Percentiles rank a stretch among this genome's conserved stretches.
These are phyloP conservation scores for Dryobates pubescens DNA, from an alignment of 2,797 vertebrate species.

Conservation along the genomic window DNA sequence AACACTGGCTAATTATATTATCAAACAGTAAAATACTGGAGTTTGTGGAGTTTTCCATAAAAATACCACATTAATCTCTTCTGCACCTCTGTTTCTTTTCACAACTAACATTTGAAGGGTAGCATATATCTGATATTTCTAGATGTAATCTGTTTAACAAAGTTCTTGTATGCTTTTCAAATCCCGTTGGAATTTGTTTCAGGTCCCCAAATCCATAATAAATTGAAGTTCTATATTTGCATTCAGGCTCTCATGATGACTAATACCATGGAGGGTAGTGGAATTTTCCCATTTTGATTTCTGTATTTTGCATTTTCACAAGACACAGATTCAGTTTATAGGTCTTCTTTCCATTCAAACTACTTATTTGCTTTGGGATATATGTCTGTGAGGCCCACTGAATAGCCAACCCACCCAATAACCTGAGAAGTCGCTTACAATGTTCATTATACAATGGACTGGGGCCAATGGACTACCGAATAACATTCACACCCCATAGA, in stretches of 20 bases:
- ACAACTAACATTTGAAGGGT: constrained; percentile 30
- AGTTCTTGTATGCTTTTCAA: constrained; percentile 47
- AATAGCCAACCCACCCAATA: background rate
- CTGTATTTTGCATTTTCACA: constrained; percentile 27
- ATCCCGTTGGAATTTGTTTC: constrained; percentile 60
- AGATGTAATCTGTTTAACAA: constrained; percentile 40
- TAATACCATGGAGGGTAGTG: constrained; percentile 32
- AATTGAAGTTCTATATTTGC: constrained; percentile 63
- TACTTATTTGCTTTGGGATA: background rate
- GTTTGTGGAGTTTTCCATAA: constrained; percentile 58
- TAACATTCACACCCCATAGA: background rate
- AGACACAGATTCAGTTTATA: background rate
- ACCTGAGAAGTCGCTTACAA: background rate
- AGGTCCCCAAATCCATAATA: constrained; percentile 60
- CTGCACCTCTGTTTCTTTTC: background rate
- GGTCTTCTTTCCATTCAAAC: background rate
- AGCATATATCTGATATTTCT: constrained; percentile 24
- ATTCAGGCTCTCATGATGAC: constrained; percentile 45
- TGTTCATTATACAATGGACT: background rate
- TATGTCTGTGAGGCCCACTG: background rate
- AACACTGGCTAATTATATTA: constrained; percentile 71
- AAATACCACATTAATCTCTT: constrained; percentile 18
- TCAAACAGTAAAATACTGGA: constrained; percentile 48
- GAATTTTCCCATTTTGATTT: constrained; percentile 59
- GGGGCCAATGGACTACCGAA: background rate